Evolutionary conservation across 2,113 vertebrate genomes (phyloP), one percentile per base, ranked within the genome.

Genomic region (Perca flavescens): DNA sequence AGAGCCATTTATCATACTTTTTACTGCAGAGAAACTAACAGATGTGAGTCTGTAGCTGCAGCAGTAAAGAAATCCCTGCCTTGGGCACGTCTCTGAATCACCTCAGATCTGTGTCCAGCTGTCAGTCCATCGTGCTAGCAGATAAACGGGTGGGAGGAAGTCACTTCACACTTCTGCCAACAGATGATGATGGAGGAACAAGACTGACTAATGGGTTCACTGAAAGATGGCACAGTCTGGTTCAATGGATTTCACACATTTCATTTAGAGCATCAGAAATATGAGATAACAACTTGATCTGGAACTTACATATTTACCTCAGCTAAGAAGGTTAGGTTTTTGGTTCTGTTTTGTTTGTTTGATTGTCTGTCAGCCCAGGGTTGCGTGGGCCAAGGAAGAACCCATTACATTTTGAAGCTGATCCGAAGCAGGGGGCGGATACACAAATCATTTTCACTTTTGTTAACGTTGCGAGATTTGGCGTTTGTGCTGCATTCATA

Each of bases 41-140:
- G 56, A 83, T 83, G 57, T 68, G 40, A 65, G 47, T 63, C 6
- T 75, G 49, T 52, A 25, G 14, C 47, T 73, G 6, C 40, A 36
- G 25, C 68, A 11, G 40, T 43, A 43, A 11, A 43, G 10, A 43
- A 11, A 43, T 43, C 40, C 7, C 17, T 64, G 75, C 54, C 54
- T 64, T 47, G 53, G 21, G 17, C 65, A 65, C 53, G 11, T 61
- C 63, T 79, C 36, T 61, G 56, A 80, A 82, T 77, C 34, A 54
- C 65, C 58, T 82, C 71, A 77, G 78, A 80, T 77, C 71, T 67
- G 46, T 28, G 56, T 87, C 84, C 80, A 86, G 79, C 88, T 86
- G 82, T 83, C 79, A 60, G 88, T 86, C 81, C 62, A 64, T 73
- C 43, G 54, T 73, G 78, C 73, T 73, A 80, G 73, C 85, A 89